Percentiles rank a stretch among this genome's conserved stretches.
Evolutionary conservation across 2,888 invertebrate species (phyloP).

Genomic region (Lymantria monacha): DNA sequence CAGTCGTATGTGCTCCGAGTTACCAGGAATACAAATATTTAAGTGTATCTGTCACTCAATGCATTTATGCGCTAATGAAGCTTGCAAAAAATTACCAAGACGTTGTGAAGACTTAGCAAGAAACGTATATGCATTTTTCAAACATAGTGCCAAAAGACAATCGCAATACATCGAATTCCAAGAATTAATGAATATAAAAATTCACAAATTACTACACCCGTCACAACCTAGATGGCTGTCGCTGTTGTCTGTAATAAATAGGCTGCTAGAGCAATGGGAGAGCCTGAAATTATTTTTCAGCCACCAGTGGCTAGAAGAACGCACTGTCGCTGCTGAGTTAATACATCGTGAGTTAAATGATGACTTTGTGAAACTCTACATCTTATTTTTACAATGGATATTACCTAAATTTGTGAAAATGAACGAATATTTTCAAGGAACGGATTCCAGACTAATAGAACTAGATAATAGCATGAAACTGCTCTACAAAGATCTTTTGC

Average conservation of each 20-base stretch:
- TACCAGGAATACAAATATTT: background rate
- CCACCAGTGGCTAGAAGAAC: constrained; percentile 12
- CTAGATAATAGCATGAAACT: constrained; percentile 2
- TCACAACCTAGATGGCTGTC: too few species aligned
- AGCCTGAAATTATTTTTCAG: constrained; percentile 3
- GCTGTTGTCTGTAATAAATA: too few species aligned
- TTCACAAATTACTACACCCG: too few species aligned
- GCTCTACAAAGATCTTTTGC: constrained; percentile 3
- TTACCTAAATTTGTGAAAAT: constrained; percentile 11
- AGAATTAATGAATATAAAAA: too few species aligned
- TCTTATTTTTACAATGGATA: constrained; percentile 7
- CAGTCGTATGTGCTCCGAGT: background rate
- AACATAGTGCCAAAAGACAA: background rate
- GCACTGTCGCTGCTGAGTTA: constrained; percentile 1
- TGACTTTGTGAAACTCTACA: background rate
- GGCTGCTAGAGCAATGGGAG: too few species aligned
- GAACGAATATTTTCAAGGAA: constrained; percentile 9
- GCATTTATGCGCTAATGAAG: too few species aligned
- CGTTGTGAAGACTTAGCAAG: background rate
- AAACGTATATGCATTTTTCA: background rate
- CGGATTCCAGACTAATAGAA: constrained; percentile 4
- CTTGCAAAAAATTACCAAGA: background rate
- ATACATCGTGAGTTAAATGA: constrained; percentile 3
- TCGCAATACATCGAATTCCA: too few species aligned
- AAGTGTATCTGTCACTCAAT: background rate